Base-by-base conservation (phyloP, 35 echinoderm and acorn worm species). In the Chiridota heheva region DNA sequence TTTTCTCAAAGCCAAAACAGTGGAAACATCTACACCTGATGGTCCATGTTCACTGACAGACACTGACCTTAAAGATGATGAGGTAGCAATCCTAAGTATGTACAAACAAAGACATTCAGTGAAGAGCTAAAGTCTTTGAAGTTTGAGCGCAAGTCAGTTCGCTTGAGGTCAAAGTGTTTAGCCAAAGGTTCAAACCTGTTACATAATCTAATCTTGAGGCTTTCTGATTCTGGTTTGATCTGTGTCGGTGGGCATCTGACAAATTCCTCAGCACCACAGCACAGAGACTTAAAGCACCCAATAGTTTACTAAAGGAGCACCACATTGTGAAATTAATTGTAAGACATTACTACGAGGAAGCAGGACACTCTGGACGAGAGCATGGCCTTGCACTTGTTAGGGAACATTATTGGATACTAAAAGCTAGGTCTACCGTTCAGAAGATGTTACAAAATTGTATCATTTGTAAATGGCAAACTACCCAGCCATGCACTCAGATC, bases 241-340 rank as follows among this genome's bases (percentile, higher is more conserved):
- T 31, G 56, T 70, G 89, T 91, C 10, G 83, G 82, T 8, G 89
- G 89, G 35, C 69, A 83, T 12, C 16, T 86, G 2, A 40, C 46
- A 28, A 69, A 86, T 65, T n/a, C n/a, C n/a, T n/a, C n/a, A n/a
- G 82, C 73, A 30, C 48, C 27, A 24, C 5, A 60, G 18, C 12
- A 17, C 4, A 57, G 62, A 4, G n/a, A 42, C 1, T 22, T 60
- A 25, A 59, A 38, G 5, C 45, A 76, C 25, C 90, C 84, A 34
- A 25, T 78, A 1, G 83, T 93, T 35, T 93, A 38, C 90, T 78
- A 5, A 77, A 78, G 70, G 34, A 88, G 34, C 69, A 74, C 64
- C 57, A 63, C 67, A 62, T 93, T 24, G 38, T 35, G 0, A 60
- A 24, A 16, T 69, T 93, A 6, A 42, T 88, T 16, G 22, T 88